phyloP scores from a whole-genome alignment of 2,113 vertebrate genomes.

The Dromiciops gliroides region DNA sequence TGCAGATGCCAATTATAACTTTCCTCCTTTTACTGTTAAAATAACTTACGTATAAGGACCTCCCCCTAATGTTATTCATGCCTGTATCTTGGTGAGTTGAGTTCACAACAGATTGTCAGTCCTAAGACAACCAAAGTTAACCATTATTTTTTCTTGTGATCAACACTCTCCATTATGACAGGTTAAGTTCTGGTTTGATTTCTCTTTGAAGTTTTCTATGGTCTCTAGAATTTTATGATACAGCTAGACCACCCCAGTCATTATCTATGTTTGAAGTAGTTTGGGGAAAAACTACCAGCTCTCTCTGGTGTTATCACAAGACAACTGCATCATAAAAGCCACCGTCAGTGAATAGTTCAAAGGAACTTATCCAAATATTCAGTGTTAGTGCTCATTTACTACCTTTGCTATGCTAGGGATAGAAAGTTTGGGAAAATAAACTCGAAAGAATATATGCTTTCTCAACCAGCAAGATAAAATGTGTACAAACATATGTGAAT shows the following conservation, averaged over 20 bases:
- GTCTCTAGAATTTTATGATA: slow-evolving; percentile 63
- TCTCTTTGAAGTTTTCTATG: slow-evolving; percentile 66
- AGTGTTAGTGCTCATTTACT: slow-evolving; percentile 26
- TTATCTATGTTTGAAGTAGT: slow-evolving; percentile 69
- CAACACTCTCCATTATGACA: slow-evolving; percentile 27
- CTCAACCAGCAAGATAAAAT: background rate
- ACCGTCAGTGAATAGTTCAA: slow-evolving; percentile 70
- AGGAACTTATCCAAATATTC: slow-evolving; percentile 52
- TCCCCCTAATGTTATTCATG: background rate
- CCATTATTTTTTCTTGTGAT: background rate
- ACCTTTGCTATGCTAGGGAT: background rate
- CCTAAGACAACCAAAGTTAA: background rate
- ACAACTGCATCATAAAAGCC: slow-evolving; percentile 70
- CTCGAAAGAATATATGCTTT: background rate
- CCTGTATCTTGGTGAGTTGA: background rate
- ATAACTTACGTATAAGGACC: background rate
- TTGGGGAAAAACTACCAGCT: slow-evolving; percentile 54
- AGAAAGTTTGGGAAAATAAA: slow-evolving; percentile 40
- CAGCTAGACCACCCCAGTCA: slow-evolving; percentile 58
- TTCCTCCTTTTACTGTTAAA: background rate
- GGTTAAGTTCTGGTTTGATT: slow-evolving; percentile 17
- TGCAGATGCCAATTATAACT: background rate
- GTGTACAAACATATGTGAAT: background rate
- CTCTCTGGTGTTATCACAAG: slow-evolving; percentile 68
- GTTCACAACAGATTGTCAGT: background rate